A percentile compares a stretch with the other conserved stretches of the same genome.
Conservation (phyloP, 2,888 invertebrate species). For the Dolomedes plantarius region DNA sequence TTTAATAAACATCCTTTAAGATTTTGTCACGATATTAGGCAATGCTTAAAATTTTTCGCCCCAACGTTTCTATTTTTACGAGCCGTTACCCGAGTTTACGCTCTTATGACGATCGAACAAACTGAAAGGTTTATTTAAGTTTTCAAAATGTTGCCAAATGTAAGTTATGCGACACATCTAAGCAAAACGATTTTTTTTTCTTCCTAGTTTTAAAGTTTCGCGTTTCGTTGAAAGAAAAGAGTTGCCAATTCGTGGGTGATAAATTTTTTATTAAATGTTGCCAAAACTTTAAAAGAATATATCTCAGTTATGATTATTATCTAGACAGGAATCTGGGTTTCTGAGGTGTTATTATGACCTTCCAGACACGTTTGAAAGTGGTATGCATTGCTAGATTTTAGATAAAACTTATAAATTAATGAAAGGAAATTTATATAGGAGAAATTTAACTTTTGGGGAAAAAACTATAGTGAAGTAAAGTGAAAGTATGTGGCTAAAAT, state of each 20-base stretch:
- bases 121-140: conserved; percentile 20
- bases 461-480: too few relatives aligned
- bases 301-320: too few relatives aligned
- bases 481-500: too few relatives aligned
- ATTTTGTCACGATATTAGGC: neutral
- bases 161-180: conserved; percentile 2
- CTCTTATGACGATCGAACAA: conserved; percentile 6
- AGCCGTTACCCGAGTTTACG: conserved; percentile 2
- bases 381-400: too few relatives aligned
- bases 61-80: neutral
- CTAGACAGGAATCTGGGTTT: too few relatives aligned
- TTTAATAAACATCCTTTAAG: neutral
- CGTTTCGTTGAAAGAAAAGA: conserved; percentile 9
- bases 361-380: too few relatives aligned
- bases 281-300: neutral
- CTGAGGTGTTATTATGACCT: too few relatives aligned
- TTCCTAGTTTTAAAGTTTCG: neutral
- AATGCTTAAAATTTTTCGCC: neutral
- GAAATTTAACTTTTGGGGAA: too few relatives aligned
- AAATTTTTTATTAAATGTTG: conserved; percentile 15
- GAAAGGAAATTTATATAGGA: too few relatives aligned
- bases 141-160: conserved; percentile 16
- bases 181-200: neutral
- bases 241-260: conserved; percentile 15
- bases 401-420: too few relatives aligned